Conservation (phyloP, 2,797 vertebrate species). For the Chloroceryle inda region DNA sequence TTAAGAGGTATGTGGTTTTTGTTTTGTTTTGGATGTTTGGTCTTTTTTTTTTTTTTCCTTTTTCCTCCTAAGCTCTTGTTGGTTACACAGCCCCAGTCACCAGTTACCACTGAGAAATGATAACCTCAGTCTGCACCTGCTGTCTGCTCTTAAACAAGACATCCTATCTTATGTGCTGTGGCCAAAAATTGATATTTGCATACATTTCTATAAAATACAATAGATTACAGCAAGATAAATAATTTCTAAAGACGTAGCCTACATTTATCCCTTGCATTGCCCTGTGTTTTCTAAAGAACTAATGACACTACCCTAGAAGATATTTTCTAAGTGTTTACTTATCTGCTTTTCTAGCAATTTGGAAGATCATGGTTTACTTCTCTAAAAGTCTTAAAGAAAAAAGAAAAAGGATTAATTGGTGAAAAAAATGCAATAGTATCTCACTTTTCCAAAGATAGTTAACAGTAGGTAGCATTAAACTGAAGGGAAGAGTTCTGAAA, state of each 20-base stretch:
- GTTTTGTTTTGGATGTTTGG: too few species aligned
- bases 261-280: not conserved
- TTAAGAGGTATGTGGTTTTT: not conserved
- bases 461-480: slow-evolving; percentile 72
- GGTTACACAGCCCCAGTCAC: not conserved
- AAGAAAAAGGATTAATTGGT: slow-evolving; percentile 1
- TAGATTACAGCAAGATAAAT: not conserved
- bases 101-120: not conserved
- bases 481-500: slow-evolving; percentile 64
- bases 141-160: not conserved
- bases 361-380: slow-evolving; percentile 52
- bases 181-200: accelerated
- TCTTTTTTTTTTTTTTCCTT: not conserved
- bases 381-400: slow-evolving; percentile 43
- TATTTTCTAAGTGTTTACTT: not conserved
- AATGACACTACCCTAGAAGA: not conserved
- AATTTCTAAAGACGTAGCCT: not conserved
- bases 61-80: not conserved
- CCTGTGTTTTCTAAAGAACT: slow-evolving; percentile 26
- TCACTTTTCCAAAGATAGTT: slow-evolving; percentile 61
- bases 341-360: slow-evolving; percentile 54
- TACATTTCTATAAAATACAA: not conserved
- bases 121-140: not conserved
- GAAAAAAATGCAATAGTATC: slow-evolving; percentile 46
- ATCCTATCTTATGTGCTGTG: not conserved